phyloP scores from a whole-genome alignment of 2,113 vertebrate species.

The Odocoileus virginianus region DNA sequence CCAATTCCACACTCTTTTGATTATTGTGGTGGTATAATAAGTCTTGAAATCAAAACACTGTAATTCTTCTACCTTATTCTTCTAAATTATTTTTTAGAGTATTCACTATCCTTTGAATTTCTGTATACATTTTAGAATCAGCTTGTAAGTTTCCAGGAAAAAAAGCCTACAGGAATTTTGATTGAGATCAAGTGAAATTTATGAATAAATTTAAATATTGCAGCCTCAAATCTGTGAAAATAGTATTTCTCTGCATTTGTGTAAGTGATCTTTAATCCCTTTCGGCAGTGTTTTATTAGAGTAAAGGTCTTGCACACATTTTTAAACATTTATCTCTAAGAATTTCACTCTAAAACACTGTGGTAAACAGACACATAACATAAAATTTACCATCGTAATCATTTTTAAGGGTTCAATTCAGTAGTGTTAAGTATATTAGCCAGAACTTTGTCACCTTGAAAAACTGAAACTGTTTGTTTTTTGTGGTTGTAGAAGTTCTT shows the following conservation, averaged over 20 bases:
- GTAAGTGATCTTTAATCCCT: not conserved
- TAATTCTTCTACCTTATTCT: not conserved
- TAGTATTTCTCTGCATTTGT: not conserved
- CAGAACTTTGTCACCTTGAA: not conserved
- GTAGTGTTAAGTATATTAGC: not conserved
- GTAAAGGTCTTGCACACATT: not conserved
- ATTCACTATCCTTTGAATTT: not conserved
- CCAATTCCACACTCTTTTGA: not conserved
- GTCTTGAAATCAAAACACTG: not conserved
- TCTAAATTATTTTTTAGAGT: not conserved
- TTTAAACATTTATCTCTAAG: not conserved
- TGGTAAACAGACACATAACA: not conserved
- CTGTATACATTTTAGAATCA: not conserved
- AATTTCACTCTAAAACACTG: not conserved
- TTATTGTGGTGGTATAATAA: not conserved
- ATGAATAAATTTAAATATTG: not conserved
- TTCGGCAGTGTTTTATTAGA: not conserved
- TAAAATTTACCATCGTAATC: not conserved
- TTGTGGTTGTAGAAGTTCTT: not conserved
- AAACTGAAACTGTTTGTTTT: not conserved
- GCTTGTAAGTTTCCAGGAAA: not conserved
- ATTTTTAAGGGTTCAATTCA: not conserved
- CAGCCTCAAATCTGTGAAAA: not conserved
- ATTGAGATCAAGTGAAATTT: not conserved
- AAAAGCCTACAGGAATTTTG: not conserved